phyloP scores from a whole-genome alignment of 2,888 invertebrate species.

The Eumacrocentrus americanus region DNA sequence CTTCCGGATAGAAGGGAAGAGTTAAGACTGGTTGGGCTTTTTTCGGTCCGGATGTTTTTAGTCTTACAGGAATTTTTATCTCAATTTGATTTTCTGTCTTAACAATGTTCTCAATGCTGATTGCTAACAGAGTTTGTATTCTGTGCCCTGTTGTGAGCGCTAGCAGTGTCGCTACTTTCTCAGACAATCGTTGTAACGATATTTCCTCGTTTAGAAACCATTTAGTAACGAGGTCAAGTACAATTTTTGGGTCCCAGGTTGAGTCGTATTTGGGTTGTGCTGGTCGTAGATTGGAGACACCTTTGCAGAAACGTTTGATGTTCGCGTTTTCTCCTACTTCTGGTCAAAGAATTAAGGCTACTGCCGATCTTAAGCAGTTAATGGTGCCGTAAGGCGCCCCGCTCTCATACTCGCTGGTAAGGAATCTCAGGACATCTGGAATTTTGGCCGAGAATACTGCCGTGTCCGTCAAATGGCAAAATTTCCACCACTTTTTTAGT shows the following conservation, averaged over 20 bases:
- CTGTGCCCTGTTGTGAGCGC: constrained; percentile 32
- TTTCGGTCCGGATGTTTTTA: constrained; percentile 28
- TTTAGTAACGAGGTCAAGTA: constrained; percentile 16
- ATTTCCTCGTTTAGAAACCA: constrained; percentile 29
- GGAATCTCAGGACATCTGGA: background rate
- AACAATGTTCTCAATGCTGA: constrained; percentile 26
- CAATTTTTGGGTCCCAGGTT: constrained; percentile 31
- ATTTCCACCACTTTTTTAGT: constrained; percentile 11
- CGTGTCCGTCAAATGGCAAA: background rate
- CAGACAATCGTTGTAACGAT: constrained; percentile 21
- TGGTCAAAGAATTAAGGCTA: constrained; percentile 36
- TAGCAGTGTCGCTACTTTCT: constrained; percentile 26
- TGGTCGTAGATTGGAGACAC: constrained; percentile 37
- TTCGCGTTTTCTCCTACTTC: constrained; percentile 31
- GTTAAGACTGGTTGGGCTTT: constrained; percentile 19
- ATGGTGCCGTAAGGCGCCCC: constrained; percentile 37
- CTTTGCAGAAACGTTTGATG: constrained; percentile 40
- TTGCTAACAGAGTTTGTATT: constrained; percentile 29
- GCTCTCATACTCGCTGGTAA: constrained; percentile 20
- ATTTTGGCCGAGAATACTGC: background rate
- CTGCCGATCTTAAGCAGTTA: constrained; percentile 40
- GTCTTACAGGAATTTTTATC: constrained; percentile 24
- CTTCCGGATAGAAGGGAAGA: constrained; percentile 24
- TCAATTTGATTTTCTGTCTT: constrained; percentile 27
- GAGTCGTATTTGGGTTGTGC: constrained; percentile 30